A percentile compares a stretch with the other conserved stretches of the same genome.
phyloP scores from a whole-genome alignment of 2,888 invertebrate species.

The Drosophila antonietae region DNA sequence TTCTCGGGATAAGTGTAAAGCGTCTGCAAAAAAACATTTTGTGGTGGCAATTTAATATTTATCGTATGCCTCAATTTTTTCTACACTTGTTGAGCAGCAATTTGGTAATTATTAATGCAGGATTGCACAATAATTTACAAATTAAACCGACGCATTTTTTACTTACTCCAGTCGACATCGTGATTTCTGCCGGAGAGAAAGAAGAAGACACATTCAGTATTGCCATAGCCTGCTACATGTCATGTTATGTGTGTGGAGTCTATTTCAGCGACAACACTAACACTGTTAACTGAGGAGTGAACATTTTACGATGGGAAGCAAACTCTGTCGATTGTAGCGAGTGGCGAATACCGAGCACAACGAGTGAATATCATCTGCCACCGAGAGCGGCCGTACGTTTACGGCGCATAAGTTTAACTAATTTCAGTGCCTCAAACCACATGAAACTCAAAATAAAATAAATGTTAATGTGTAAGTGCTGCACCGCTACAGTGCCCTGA shows the following conservation, averaged over 20 bases:
- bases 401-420: slow-evolving; percentile 56
- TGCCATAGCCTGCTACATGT: slow-evolving; percentile 12
- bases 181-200: slow-evolving; percentile 86
- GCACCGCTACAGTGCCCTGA: slow-evolving; percentile 20
- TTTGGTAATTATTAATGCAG: slow-evolving; percentile 35
- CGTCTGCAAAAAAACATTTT: slow-evolving; percentile 85
- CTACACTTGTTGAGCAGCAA: slow-evolving; percentile 4
- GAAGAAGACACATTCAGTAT: slow-evolving; percentile 62
- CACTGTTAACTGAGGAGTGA: slow-evolving; percentile 39
- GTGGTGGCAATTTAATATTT: slow-evolving; percentile 27
- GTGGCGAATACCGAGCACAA: background rate
- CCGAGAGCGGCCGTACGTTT: slow-evolving; percentile 53
- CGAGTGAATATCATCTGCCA: slow-evolving; percentile 29
- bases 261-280: background rate
- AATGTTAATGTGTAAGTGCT: slow-evolving; percentile 39
- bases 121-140: slow-evolving; percentile 76
- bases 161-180: slow-evolving; percentile 92
- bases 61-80: slow-evolving; percentile 6
- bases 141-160: slow-evolving; percentile 59
- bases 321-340: slow-evolving; percentile 16
- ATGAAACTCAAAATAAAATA: slow-evolving; percentile 38
- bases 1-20: slow-evolving; percentile 99
- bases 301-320: background rate
- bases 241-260: slow-evolving; percentile 34
- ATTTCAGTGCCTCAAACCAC: slow-evolving; percentile 41